Evolutionary conservation across 2,888 invertebrate species (phyloP).

Genomic region (Seladonia tumulorum): DNA sequence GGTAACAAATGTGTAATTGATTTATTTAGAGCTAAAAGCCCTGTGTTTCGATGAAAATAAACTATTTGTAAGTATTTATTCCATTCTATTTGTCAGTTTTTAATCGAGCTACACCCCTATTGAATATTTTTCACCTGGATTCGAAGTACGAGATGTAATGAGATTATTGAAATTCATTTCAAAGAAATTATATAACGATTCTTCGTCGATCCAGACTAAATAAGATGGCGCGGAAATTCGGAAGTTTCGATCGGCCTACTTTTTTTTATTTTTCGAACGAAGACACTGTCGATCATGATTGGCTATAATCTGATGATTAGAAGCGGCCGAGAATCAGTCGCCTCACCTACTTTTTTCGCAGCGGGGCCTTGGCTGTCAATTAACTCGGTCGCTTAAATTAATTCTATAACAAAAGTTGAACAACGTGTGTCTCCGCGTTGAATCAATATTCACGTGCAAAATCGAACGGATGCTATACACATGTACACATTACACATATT

Average conservation of each 20-base stretch:
- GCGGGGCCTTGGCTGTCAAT: slow-evolving; percentile 36
- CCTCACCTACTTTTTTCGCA: slow-evolving; percentile 44
- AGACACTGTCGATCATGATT: slow-evolving; percentile 43
- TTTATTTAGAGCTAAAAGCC: too few species aligned
- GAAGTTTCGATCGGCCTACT: slow-evolving; percentile 8
- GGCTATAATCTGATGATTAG: slow-evolving; percentile 50
- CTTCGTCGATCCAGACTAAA: too few species aligned
- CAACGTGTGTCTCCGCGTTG: background rate
- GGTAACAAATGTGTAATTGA: too few species aligned
- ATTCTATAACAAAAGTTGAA: background rate
- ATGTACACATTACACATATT: background rate
- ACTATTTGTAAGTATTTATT: too few species aligned
- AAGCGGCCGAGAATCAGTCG: slow-evolving; percentile 18
- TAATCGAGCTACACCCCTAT: too few species aligned
- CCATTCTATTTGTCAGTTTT: too few species aligned
- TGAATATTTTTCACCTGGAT: too few species aligned
- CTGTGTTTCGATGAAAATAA: too few species aligned
- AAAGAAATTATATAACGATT: background rate
- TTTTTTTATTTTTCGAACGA: slow-evolving; percentile 28
- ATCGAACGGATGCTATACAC: background rate
- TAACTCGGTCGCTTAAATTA: background rate
- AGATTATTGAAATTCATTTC: too few species aligned
- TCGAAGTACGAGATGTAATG: too few species aligned
- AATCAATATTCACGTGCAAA: background rate
- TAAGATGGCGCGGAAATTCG: background rate